A percentile compares a stretch with the other conserved stretches of the same genome.
These are phyloP conservation scores for Laterallus jamaicensis DNA, from an alignment of 2,113 vertebrate genomes.

Conservation along the genomic window DNA sequence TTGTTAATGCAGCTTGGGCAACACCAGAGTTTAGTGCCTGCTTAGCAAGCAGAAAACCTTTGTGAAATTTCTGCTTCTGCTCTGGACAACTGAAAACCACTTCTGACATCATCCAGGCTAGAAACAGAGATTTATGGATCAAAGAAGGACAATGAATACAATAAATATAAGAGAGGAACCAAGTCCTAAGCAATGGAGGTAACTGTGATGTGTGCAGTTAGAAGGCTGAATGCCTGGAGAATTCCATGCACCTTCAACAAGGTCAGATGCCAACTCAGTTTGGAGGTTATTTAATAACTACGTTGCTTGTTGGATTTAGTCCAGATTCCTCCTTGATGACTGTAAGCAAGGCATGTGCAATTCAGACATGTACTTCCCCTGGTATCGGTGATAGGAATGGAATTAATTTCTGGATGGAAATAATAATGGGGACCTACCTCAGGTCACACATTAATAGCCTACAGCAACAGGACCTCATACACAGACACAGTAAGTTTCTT, in stretches of 20 bases:
- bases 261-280: background rate
- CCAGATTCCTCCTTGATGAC: background rate
- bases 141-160: background rate
- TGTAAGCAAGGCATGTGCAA: background rate
- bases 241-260: background rate
- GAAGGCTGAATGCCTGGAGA: background rate
- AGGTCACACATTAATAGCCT: background rate
- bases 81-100: background rate
- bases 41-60: background rate
- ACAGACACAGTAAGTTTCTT: background rate
- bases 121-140: background rate
- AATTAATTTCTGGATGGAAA: background rate
- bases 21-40: background rate
- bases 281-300: background rate
- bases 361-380: background rate
- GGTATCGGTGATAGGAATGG: background rate
- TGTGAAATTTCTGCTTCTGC: background rate
- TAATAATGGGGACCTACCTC: background rate
- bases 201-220: rapidly evolving
- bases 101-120: background rate
- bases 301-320: background rate
- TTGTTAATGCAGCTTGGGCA: background rate
- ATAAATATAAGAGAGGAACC: background rate
- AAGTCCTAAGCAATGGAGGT: background rate
- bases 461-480: background rate